phyloP scores from a whole-genome alignment of 2,797 vertebrate species.

The Microhierax caerulescens region DNA sequence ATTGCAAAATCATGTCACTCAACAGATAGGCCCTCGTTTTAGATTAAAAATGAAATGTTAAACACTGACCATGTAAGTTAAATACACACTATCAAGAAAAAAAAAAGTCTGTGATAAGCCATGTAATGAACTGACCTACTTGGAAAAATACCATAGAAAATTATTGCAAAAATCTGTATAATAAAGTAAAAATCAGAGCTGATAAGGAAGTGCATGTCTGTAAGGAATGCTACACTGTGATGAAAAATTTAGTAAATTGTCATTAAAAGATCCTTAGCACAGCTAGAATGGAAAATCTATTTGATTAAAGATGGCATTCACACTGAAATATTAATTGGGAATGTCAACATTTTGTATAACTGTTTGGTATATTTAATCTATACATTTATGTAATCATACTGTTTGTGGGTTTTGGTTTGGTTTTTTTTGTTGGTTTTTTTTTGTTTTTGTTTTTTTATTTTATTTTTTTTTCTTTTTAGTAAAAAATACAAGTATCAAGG shows the following conservation, averaged over 20 bases:
- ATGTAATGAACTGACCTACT: background rate
- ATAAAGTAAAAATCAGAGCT: background rate
- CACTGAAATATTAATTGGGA: background rate
- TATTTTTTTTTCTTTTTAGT: background rate
- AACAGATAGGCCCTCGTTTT: background rate
- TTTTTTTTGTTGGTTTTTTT: too few relatives aligned
- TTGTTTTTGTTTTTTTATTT: too few relatives aligned
- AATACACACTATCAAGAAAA: background rate
- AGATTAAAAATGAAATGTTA: background rate
- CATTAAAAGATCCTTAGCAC: background rate
- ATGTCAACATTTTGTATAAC: background rate
- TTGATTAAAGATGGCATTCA: background rate
- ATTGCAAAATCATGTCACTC: background rate
- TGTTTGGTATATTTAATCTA: background rate
- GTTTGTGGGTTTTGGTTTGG: fast-evolving
- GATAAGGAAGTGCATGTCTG: background rate
- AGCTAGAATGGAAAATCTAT: background rate
- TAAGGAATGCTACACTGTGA: background rate
- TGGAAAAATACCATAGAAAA: background rate
- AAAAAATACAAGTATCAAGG: background rate
- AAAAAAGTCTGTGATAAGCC: background rate
- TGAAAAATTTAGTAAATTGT: background rate
- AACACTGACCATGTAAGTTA: background rate
- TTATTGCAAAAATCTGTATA: background rate
- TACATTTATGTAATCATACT: background rate